phyloP scores from a whole-genome alignment of 2,888 invertebrate species.

The Synanthedon andrenaeformis region DNA sequence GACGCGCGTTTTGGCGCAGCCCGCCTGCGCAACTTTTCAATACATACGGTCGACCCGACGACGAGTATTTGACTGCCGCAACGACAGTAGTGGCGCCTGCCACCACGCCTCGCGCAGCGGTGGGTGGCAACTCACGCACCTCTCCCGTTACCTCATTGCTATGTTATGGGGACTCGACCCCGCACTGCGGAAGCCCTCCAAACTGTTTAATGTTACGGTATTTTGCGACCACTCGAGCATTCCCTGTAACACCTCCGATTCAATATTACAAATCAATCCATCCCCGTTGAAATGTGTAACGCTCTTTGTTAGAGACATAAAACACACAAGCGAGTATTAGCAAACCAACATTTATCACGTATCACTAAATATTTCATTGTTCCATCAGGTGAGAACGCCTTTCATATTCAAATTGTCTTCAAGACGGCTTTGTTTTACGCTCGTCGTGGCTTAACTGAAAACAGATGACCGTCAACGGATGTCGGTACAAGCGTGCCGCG shows the following conservation, averaged over 20 bases:
- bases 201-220: constrained; percentile 23
- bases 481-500: constrained; percentile 33
- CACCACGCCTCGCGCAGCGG: constrained; percentile 56
- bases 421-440: constrained; percentile 40
- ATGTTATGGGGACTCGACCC: constrained; percentile 61
- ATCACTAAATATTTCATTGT: constrained; percentile 29
- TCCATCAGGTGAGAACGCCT: constrained; percentile 22
- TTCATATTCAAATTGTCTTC: constrained; percentile 37
- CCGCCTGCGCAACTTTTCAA: constrained; percentile 44
- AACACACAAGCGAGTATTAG: neutral
- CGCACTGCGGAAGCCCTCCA: constrained; percentile 49
- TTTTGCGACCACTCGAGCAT: constrained; percentile 19
- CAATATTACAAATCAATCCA: constrained; percentile 6
- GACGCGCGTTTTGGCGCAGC: constrained; percentile 53
- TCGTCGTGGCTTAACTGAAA: constrained; percentile 48
- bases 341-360: constrained; percentile 12
- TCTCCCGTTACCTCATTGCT: constrained; percentile 68
- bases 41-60: constrained; percentile 49
- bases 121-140: constrained; percentile 62
- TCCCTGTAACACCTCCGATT: constrained; percentile 8
- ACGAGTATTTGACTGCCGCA: constrained; percentile 56
- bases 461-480: constrained; percentile 56
- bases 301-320: neutral
- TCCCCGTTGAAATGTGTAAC: neutral
- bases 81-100: constrained; percentile 19